Evolutionary conservation across 2,888 invertebrate genomes (phyloP).

Genomic region (Argyresthia albistria): DNA sequence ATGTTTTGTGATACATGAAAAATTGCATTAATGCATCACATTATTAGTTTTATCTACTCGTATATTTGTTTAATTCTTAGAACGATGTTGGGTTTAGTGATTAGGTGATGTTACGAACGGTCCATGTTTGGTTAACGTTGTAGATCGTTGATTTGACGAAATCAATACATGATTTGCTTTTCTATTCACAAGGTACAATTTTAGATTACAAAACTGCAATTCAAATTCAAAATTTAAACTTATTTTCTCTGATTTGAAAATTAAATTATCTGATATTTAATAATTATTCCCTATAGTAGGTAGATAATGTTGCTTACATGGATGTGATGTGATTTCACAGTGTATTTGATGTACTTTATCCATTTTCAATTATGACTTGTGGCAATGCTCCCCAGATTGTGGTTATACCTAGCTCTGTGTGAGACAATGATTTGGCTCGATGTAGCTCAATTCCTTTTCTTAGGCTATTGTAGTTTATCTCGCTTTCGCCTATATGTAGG

Average conservation of each 20-base stretch:
- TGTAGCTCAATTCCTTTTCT: no score
- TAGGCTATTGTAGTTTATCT: no score
- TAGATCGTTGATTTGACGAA: constrained; percentile 5
- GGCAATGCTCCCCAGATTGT: constrained; percentile 43
- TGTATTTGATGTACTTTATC: constrained; percentile 58
- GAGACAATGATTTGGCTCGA: no score
- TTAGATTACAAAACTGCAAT: constrained; percentile 41
- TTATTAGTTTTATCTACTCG: constrained; percentile 41
- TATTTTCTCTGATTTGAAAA: no score
- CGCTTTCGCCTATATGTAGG: no score
- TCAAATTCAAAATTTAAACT: constrained; percentile 22
- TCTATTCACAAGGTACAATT: constrained; percentile 51
- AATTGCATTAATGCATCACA: constrained; percentile 67
- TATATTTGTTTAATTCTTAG: constrained; percentile 34
- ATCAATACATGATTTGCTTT: constrained; percentile 40
- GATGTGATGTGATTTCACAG: constrained; percentile 53
- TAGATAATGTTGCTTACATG: constrained; percentile 15
- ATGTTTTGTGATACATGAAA: constrained; percentile 71
- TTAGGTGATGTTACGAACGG: constrained; percentile 28
- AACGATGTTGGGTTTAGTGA: constrained; percentile 23
- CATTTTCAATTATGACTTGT: constrained; percentile 33
- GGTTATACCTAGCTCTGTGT: constrained; percentile 12
- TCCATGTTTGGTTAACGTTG: constrained; percentile 12
- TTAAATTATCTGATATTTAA: no score
- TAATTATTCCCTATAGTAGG: constrained; percentile 10